Percentiles rank a stretch among this genome's conserved stretches.
Conservation (phyloP, 2,797 vertebrate species). For the Helostoma temminkii region DNA sequence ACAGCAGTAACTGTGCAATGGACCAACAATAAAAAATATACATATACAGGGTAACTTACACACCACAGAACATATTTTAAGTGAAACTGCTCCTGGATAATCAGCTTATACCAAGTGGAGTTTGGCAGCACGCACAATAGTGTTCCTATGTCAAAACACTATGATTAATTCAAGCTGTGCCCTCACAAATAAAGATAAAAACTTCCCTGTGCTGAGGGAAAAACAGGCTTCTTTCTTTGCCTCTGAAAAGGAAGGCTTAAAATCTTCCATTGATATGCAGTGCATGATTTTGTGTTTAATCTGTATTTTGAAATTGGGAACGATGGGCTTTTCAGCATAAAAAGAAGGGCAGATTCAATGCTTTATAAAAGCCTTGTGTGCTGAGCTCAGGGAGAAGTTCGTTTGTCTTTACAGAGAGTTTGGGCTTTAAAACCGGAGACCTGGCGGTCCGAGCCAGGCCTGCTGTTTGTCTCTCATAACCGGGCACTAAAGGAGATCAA, state of each 20-base stretch:
- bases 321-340: constrained; percentile 13
- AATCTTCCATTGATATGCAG: constrained; percentile 70
- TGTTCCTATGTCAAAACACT: constrained; percentile 67
- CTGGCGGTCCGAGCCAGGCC: constrained; percentile 46
- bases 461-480: constrained; percentile 50
- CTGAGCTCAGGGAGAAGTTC: constrained; percentile 54
- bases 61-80: constrained; percentile 36
- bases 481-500: constrained; percentile 7
- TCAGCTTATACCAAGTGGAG: constrained; percentile 67
- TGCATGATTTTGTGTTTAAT: constrained; percentile 72
- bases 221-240: constrained; percentile 55
- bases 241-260: constrained; percentile 65
- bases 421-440: constrained; percentile 40
- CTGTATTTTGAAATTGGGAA: constrained; percentile 67
- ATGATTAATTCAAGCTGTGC: constrained; percentile 76
- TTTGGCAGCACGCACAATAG: constrained; percentile 67
- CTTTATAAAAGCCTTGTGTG: constrained; percentile 51
- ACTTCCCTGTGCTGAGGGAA: constrained; percentile 38
- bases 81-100: constrained; percentile 62
- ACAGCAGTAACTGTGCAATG: constrained; percentile 6
- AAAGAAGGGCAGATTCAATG: constrained; percentile 45
- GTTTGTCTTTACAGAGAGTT: constrained; percentile 57
- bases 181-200: constrained; percentile 70
- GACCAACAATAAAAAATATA: background rate
- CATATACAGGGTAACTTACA: constrained; percentile 29